These are phyloP conservation scores for Caretta caretta DNA, from an alignment of 2,113 vertebrate genomes.

Conservation along the genomic window DNA sequence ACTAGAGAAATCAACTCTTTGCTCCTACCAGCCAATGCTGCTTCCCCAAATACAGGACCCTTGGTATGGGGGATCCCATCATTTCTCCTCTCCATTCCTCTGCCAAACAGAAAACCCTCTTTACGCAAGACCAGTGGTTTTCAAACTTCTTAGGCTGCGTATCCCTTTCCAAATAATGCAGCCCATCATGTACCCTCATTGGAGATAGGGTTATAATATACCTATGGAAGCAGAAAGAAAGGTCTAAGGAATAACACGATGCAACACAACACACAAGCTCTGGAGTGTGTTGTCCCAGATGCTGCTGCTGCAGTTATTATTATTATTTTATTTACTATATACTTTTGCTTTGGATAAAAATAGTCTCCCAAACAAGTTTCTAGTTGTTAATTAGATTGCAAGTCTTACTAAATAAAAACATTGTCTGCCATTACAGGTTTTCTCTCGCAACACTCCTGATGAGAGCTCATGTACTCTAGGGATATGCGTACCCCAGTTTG, in stretches of 20 bases:
- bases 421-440: no score
- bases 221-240: neutral
- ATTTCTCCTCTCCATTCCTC: neutral
- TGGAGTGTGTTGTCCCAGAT: no score
- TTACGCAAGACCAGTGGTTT: accelerated
- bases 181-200: neutral
- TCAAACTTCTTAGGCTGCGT: neutral
- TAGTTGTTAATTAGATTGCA: no score
- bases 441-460: no score
- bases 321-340: no score
- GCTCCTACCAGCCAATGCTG: neutral
- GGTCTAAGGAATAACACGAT: neutral
- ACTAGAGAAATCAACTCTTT: neutral
- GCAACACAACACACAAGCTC: neutral
- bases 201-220: neutral
- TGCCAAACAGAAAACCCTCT: neutral
- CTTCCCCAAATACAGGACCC: neutral
- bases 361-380: no score
- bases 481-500: no score
- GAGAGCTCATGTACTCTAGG: no score
- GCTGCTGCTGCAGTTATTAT: no score
- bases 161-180: neutral
- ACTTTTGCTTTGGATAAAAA: no score
- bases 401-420: no score
- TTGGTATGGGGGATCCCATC: no score